Base-by-base conservation (phyloP, 2,113 vertebrate genomes). In the Gymnarchus niloticus region DNA sequence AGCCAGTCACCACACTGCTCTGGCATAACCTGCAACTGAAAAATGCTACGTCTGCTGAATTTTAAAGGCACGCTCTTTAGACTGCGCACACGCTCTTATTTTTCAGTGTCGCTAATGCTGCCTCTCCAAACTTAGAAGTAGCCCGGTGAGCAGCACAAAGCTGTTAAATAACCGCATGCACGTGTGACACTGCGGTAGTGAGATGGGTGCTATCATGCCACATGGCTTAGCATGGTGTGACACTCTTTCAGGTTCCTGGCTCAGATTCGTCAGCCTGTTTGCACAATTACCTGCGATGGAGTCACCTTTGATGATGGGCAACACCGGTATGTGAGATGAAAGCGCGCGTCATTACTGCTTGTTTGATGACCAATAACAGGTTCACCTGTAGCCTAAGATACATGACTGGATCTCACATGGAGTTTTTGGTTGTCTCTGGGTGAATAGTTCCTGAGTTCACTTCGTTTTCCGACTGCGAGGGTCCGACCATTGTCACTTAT, bases 401-500 rank as follows among this genome's bases (percentile, higher is more conserved):
- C 19, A 78, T 9, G 23, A 25, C 8, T 48, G 46, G 19, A 19
- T 46, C 44, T 78, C 9, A 1, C 12, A 49, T 14, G 59, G 59
- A 84, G 44, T 54, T 61, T 54, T 69, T 51, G 5, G 25, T 85
- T 28, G 81, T 84, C 82, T 81, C 12, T 21, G 84, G 28, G 33
- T 19, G 1, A 44, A 56, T 17, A 25, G n/a, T 52, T 69, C 56
- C 44, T 51, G 3, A 78, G 77, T 61, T n/a, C n/a, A n/a, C n/a
- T n/a, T n/a, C n/a, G n/a, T n/a, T n/a, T 41, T 57, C 77, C 46
- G 73, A 54, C 54, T 33, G 19, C 86, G 86, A 56, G 56, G 78
- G 49, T n/a, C n/a, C n/a, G 65, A 83, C 85, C 78, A 83, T 52
- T 83, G 21, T 80, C 85, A 86, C 49, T 57, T 87, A 65, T 83